Conservation (phyloP, 1,140 invertebrate genomes). For the Ooceraea biroi region DNA sequence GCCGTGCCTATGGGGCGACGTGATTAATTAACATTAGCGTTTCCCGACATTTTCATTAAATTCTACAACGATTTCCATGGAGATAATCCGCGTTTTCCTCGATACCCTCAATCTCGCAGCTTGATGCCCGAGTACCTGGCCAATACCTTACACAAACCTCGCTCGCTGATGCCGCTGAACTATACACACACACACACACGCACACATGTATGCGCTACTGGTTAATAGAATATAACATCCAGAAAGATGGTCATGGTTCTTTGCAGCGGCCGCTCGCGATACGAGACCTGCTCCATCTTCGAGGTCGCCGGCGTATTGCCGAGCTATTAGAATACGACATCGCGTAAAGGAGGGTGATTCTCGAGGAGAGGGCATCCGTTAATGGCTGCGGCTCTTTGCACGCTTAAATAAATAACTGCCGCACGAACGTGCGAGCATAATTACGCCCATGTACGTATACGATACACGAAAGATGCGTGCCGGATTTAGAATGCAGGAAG, state of each 20-base stretch:
- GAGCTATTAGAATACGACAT: constrained; percentile 64
- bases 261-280: neutral
- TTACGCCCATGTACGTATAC: constrained; percentile 40
- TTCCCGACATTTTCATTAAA: too few relatives aligned
- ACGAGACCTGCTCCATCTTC: constrained; percentile 26
- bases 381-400: constrained; percentile 70
- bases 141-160: too few relatives aligned
- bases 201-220: neutral
- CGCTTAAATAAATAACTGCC: constrained; percentile 77
- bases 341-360: constrained; percentile 61
- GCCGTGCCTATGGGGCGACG: too few relatives aligned
- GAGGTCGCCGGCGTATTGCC: constrained; percentile 31
- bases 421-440: constrained; percentile 55
- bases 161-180: too few relatives aligned
- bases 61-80: too few relatives aligned
- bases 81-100: too few relatives aligned
- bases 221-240: constrained; percentile 4
- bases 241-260: neutral
- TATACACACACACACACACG: too few relatives aligned
- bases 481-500: neutral
- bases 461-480: neutral
- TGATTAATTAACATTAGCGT: too few relatives aligned
- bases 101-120: too few relatives aligned
- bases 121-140: too few relatives aligned
- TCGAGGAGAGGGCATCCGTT: constrained; percentile 65